These are phyloP conservation scores for Meloe dianella DNA, from an alignment of 2,888 invertebrate genomes.

Conservation along the genomic window DNA sequence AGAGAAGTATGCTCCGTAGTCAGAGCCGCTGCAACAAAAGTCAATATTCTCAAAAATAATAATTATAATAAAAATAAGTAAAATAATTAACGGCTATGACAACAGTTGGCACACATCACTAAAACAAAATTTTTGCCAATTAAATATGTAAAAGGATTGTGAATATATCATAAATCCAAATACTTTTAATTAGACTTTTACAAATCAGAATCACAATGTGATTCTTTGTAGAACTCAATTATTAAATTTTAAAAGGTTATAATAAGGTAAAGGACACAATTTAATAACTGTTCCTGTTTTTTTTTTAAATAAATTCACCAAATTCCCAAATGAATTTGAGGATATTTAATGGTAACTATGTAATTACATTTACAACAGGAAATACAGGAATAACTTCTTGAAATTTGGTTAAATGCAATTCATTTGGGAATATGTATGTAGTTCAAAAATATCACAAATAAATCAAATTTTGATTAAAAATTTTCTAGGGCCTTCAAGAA, in stretches of 20 bases:
- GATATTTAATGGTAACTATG: not conserved
- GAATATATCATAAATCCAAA: no score
- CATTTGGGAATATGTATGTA: constrained; percentile 10
- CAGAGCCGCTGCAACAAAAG: constrained; percentile 61
- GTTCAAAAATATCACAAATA: not conserved
- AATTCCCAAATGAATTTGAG: constrained; percentile 1
- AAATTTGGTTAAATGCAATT: not conserved
- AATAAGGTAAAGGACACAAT: constrained; percentile 26
- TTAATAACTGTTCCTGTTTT: constrained; percentile 32
- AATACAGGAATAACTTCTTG: not conserved
- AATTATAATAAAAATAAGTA: not conserved
- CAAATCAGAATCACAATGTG: constrained; percentile 7
- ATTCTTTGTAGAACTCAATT: constrained; percentile 22
- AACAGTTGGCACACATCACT: constrained; percentile 59
- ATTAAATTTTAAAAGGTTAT: constrained; percentile 22
- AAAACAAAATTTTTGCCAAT: constrained; percentile 57
- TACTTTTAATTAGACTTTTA: constrained; percentile 13
- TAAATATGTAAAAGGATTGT: constrained; percentile 41
- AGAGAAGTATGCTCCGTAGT: constrained; percentile 57
- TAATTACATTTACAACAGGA: not conserved
- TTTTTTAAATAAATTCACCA: not conserved
- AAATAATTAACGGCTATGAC: constrained; percentile 57
- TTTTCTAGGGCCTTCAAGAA: constrained; percentile 36
- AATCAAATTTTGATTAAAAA: constrained; percentile 9
- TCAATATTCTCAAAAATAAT: constrained; percentile 43